Percentiles rank a stretch among this genome's conserved stretches.
Evolutionary conservation across 2,888 invertebrate species (phyloP).

Genomic region (Gymnocheta viridis): DNA sequence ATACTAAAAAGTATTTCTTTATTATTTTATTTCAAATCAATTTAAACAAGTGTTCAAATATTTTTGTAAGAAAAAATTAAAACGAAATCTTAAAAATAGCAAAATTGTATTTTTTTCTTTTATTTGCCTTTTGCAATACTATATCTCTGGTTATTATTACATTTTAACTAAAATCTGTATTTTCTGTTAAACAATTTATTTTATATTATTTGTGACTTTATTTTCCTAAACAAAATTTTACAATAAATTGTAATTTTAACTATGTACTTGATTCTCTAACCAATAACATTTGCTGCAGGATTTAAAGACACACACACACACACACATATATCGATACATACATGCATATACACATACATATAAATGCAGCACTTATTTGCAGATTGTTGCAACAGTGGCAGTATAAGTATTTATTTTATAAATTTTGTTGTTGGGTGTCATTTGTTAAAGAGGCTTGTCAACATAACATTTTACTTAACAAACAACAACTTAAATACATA

Average conservation of each 20-base stretch:
- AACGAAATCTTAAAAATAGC: no score
- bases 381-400: slow-evolving; percentile 1
- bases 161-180: not conserved
- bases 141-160: not conserved
- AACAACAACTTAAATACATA: slow-evolving; percentile 56
- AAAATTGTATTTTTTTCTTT: not conserved
- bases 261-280: slow-evolving; percentile 53
- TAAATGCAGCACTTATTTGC: not conserved
- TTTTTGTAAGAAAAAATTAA: no score
- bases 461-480: slow-evolving; percentile 72
- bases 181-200: slow-evolving; percentile 8
- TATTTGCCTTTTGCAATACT: not conserved
- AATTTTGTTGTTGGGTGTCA: slow-evolving; percentile 76
- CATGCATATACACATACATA: not conserved
- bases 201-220: not conserved
- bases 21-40: no score
- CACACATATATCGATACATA: no score
- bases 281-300: slow-evolving; percentile 57
- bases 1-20: no score
- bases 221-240: not conserved
- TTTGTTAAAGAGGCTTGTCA: slow-evolving; percentile 81
- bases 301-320: slow-evolving; percentile 18
- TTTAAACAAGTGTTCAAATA: no score
- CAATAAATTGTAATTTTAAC: slow-evolving; percentile 49
- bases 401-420: slow-evolving; percentile 67